phyloP scores from a whole-genome alignment of 2,797 vertebrate species.

The Momotus momota region DNA sequence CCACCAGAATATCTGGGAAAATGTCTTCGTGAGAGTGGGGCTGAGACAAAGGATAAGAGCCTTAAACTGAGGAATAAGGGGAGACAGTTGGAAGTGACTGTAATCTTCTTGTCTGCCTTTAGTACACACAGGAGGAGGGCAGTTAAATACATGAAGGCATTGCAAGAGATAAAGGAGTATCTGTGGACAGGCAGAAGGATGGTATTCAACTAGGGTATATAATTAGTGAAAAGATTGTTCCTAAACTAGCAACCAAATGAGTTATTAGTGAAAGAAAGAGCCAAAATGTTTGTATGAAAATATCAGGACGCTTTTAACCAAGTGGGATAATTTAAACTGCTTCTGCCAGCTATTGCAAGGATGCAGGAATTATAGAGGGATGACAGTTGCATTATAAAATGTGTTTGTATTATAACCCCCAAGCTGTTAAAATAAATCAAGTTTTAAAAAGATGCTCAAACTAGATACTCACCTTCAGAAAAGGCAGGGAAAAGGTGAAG shows the following conservation, averaged over 20 bases:
- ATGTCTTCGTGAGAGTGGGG: not conserved
- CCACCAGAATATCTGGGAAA: not conserved
- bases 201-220: not conserved
- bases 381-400: not conserved
- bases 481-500: not conserved
- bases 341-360: not conserved
- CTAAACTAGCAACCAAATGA: not conserved
- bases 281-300: slow-evolving; percentile 1
- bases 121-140: slow-evolving; percentile 50
- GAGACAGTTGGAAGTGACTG: slow-evolving; percentile 58
- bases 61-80: slow-evolving; percentile 51
- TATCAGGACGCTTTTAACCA: not conserved
- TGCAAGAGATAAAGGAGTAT: slow-evolving; percentile 55
- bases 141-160: slow-evolving; percentile 36
- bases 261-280: slow-evolving; percentile 16
- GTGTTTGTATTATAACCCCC: not conserved
- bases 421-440: not conserved
- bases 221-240: slow-evolving; percentile 13
- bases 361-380: not conserved
- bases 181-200: not conserved
- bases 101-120: slow-evolving; percentile 56
- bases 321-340: not conserved
- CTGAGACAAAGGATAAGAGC: slow-evolving; percentile 31
- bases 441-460: not conserved
- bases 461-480: not conserved